A percentile compares a stretch with the other conserved stretches of the same genome.
These are phyloP conservation scores for western clawed frog (Xenopus tropicalis) DNA, from an alignment of 2,113 vertebrate species.

Conservation along the genomic window UCB_Xtro_10.0 CM004446.2:6931001-6931500, in stretches of 20 bases:
- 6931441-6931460: constrained; percentile 99
- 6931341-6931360: no score
- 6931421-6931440: constrained; percentile 62
- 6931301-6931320: constrained; percentile 81
- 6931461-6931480: constrained; percentile 95
- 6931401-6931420: no score
- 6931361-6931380: no score
- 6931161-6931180: neutral
- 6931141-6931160: no score
- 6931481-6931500: constrained; percentile 92
- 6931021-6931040: no score
- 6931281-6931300: constrained; percentile 97
- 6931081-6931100: no score
- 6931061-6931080: no score
- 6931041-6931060: no score
- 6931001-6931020: no score
- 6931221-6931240: constrained; percentile 97
- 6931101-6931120: no score
- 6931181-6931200: constrained; percentile 95
- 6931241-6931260: constrained; percentile 97
- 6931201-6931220: constrained; percentile 97
- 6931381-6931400: no score
- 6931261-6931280: constrained; percentile 94
- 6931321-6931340: neutral
- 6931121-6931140: no score